Evolutionary conservation across 2,113 vertebrate species (phyloP).

Genomic region (Puffinus mauretanicus): DNA sequence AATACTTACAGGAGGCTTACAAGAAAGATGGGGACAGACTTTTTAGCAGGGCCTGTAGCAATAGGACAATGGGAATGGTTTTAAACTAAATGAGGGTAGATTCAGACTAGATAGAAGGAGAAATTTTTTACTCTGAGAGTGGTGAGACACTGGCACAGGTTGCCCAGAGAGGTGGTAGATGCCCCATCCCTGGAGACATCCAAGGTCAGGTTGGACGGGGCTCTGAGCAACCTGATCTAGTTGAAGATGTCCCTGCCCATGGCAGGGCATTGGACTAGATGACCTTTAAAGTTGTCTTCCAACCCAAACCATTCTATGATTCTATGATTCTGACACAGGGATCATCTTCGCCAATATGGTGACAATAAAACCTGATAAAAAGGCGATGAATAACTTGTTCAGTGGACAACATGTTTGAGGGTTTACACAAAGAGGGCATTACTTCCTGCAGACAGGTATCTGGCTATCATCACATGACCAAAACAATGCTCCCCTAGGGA

Average conservation of each 20-base stretch:
- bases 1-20: neutral
- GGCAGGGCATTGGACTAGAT: neutral
- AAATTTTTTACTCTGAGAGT: rapidly evolving
- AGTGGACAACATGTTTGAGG: neutral
- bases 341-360: neutral
- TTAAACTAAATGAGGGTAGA: neutral
- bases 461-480: rapidly evolving
- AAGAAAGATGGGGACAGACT: neutral
- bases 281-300: neutral
- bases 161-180: no score
- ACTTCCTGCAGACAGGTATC: neutral
- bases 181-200: neutral
- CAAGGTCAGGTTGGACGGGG: rapidly evolving
- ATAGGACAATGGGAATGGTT: neutral
- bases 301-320: neutral
- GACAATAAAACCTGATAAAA: neutral
- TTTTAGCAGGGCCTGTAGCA: neutral
- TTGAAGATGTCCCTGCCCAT: neutral
- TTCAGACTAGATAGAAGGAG: neutral
- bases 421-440: neutral
- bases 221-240: neutral
- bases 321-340: neutral
- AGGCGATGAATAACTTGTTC: neutral
- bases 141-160: rapidly evolving
- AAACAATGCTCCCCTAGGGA: neutral